Evolutionary conservation across 2,888 invertebrate genomes (phyloP).

Genomic region (Cactoblastis cactorum): DNA sequence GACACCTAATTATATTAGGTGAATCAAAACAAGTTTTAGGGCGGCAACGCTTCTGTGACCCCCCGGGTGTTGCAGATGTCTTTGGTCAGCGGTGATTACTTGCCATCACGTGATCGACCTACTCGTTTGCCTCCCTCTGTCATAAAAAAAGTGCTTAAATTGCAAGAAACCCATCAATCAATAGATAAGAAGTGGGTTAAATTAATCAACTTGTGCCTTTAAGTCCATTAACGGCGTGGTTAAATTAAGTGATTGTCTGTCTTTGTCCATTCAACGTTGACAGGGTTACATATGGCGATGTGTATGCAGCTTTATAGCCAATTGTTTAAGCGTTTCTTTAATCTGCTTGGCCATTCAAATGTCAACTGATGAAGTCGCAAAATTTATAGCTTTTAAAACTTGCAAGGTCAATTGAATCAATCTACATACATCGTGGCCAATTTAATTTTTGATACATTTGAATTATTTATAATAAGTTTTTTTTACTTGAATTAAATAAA

Average conservation of each 20-base stretch:
- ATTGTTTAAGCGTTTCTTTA: slow-evolving; percentile 17
- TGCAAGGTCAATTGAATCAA: neutral
- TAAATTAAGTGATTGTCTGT: slow-evolving; percentile 25
- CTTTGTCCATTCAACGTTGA: slow-evolving; percentile 27
- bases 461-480: neutral
- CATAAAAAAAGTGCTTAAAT: neutral
- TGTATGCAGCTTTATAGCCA: slow-evolving; percentile 19
- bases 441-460: too few relatives aligned
- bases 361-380: neutral
- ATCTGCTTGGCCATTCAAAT: neutral
- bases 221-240: slow-evolving; percentile 16
- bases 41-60: too few relatives aligned
- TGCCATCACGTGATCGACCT: too few relatives aligned
- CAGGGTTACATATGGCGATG: slow-evolving; percentile 17
- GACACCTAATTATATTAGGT: too few relatives aligned
- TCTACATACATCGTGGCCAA: neutral
- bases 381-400: neutral
- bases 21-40: too few relatives aligned
- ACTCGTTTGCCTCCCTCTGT: too few relatives aligned
- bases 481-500: neutral
- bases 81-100: too few relatives aligned
- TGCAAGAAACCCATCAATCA: slow-evolving; percentile 3
- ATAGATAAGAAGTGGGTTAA: slow-evolving; percentile 4
- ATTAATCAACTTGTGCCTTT: slow-evolving; percentile 15
- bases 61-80: too few relatives aligned